Base-by-base conservation (phyloP, 2,888 invertebrate genomes). In the Hecatera dysodea region DNA sequence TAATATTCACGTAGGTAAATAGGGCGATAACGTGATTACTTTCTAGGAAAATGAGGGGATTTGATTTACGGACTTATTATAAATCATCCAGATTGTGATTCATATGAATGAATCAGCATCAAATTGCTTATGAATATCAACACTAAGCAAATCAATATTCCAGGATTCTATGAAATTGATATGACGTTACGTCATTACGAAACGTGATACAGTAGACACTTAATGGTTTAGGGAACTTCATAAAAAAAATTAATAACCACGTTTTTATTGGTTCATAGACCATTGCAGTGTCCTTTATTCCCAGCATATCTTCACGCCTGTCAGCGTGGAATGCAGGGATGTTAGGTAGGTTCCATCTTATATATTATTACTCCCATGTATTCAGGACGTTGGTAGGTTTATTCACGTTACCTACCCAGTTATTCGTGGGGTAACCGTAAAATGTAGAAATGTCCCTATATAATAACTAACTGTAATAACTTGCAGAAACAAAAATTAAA, bases 401-500 rank as follows among this genome's bases (percentile, higher is more conserved):
- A 22, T 36, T 17, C 44, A 44, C 19, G 50, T 24, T 27, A 52
- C 27, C 17, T 27, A 29, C 27, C 27, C 29, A 50, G 33, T 33
- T 72, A 61, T 39, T 52, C 19, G 33, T 27, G 29, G 22, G 33
- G 36, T 22, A n/a, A n/a, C n/a, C n/a, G n/a, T n/a, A 27, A 46
- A 44, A 46, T 19, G 36, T 1, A 56, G 36, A 22, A 42, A 44
- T 65, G 67, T 44, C 36, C 67, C 24, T 24, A n/a, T 15, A 19
- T 33, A 36, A 36, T 65, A 66, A 42, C 66, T 22, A 63, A 39
- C 29, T n/a, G 7, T 50, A 42, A 6, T 39, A 72, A 70, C 33
- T 22, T 44, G n/a, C 68, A 72, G 76, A 68, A 56, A 48, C 12
- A 24, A 67, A 74, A 74, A 67, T 29, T 11, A 19, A 72, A 55